Evolutionary conservation across 2,113 vertebrate genomes (phyloP), one percentile per base, ranked within the genome.

Genomic region (Taxidea taxus): DNA sequence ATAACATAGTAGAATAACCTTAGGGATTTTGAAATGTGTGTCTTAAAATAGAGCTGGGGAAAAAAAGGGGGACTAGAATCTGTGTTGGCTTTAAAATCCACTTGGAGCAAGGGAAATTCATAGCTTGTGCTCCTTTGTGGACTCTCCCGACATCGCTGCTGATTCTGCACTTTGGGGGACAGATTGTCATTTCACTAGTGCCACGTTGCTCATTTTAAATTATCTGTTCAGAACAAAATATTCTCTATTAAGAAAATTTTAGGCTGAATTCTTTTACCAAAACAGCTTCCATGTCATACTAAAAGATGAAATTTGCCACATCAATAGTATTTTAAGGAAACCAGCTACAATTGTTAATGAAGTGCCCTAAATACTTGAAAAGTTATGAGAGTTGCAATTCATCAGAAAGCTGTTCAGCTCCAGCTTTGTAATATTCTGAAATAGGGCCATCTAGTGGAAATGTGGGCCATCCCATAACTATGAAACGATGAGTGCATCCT

Each of bases 381-480:
- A 96, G 47, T 44, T 68, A 37, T 37, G 34, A 84, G 25, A 68
- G 34, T 18, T 64, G 6, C 31, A 56, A 29, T 81, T 70, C 44
- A 11, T 70, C 54, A 81, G 86, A 66, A 92, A 94, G 18, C 68
- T 11, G 9, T 10, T 37, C 29, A 12, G 15, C 83, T 87, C 74
- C 44, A 39, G 21, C 80, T 87, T 89, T 94, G 68, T 49, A 95
- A 90, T 29, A 37, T 81, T 93, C 97, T 72, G 78, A 97, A 96
- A 97, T 54, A 87, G 93, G 64, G 96, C 96, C 97, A 91, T 85
- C 97, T 97, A 92, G 96, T 92, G 96, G 95, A 92, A 77, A 77
- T 47, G 42, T 47, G 7, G 27, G 14, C 15, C 4, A 7, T 72
- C 20, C 10, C 18, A 64, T 94, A 49, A 13, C 54, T 74, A 47